Evolutionary conservation across 2,797 vertebrate genomes (phyloP), one percentile per base, ranked within the genome.

Genomic region (Gymnothorax javanicus): DNA sequence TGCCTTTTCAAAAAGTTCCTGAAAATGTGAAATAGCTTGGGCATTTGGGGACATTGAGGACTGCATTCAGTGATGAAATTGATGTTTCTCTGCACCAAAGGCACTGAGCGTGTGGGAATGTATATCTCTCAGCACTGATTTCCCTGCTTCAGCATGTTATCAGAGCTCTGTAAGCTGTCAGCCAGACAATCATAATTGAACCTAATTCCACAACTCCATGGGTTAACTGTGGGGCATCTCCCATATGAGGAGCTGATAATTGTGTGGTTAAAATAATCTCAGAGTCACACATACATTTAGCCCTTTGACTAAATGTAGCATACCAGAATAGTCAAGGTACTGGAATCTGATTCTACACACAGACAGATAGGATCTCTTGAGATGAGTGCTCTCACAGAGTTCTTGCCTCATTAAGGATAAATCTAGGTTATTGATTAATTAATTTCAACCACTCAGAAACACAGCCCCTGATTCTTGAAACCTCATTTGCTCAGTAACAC

Each of bases 191-290:
- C 91, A 73, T 90, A 89, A 95, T 94, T 90, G 92, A 94, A 92
- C 94, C 95, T 93, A 94, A 91, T 95, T 96, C 89, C 89, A 92
- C 33, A 90, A 83, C 27, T 59, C 87, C 92, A 89, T 89, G 52
- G 92, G 90, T 82, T 1, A 90, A 17, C 86, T 90, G 89, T 83
- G 90, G 92, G 93, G 94, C 91, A 82, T 87, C 85, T 91, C 95
- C 92, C 94, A 0, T 7, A 91, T 92, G 92, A 88, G 88, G 82
- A 13, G 85, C 86, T 84, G 91, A 94, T 96, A 96, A 96, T 95
- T 96, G 92, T 92, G 89, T 93, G 84, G 90, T 94, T 95, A 91
- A 93, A 93, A 93, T 91, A 92, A 94, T 89, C 94, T 91, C 5
- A 54, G 91, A 93, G 94, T 92, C 91, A 90, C 91, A 87, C 90